Base-by-base conservation (phyloP, 1,140 invertebrate species). In the Drosophila elegans region DNA sequence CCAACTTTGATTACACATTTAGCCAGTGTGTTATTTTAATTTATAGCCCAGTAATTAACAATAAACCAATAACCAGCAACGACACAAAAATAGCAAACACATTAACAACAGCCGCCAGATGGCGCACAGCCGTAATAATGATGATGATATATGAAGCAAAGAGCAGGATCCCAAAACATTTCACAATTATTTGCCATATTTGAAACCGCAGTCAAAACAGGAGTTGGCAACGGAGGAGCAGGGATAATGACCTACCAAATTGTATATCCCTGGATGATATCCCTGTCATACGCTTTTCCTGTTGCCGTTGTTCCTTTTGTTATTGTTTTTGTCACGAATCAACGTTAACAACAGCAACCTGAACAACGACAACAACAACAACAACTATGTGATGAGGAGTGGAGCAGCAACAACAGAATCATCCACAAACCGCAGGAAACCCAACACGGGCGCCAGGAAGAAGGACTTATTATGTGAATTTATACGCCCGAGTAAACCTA, bases 141-240 rank as follows among this genome's bases (percentile, higher is more conserved):
- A 63, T 62, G 56, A 64, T 64, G 36, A 62, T 64, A 64, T 45
- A 66, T 45, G 12, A 66, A 41, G 46, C 34, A 12, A 12, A 27
- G 36, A 10, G 29, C 13, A n/a, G 34, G 16, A 34, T 32, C 11
- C 42, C 13, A n/a, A 56, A 71, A 78, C 68, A 85, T 86, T 85
- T 78, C 76, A 51, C 57, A 85, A 81, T 88, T 85, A 81, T 85
- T 85, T 86, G 78, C 79, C 76, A 85, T 88, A 85, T 82, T 88
- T 85, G 78, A 75, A 88, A 85, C 82, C 82, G 69, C 82, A 85
- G 80, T 56, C 63, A 54, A 54, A 76, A 76, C 63, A 76, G 74
- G 32, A 52, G 52, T 52, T 29, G 52, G 44, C 53, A 45, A 16
- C n/a, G 32, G 5, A n/a, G 54, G 34, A 48, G 63, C 49, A 25